Conservation (phyloP, 2,797 vertebrate species). For the Glossophaga mutica region DNA sequence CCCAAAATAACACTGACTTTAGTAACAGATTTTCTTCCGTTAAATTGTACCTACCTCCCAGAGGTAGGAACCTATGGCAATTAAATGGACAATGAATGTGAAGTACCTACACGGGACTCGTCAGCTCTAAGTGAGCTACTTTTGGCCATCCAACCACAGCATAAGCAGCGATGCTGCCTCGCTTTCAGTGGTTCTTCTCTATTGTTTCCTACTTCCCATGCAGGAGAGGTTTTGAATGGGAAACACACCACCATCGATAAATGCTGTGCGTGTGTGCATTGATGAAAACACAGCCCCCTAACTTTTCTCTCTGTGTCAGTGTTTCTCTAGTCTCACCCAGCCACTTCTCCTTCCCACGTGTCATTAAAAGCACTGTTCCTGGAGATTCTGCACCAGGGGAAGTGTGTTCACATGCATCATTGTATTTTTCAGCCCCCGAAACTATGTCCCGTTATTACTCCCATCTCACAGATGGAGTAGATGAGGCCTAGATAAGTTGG, state of each 20-base stretch:
- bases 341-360: accelerated
- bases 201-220: not conserved
- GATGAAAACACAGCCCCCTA: not conserved
- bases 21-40: not conserved
- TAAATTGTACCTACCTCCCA: not conserved
- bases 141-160: too few relatives aligned
- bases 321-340: not conserved
- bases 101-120: not conserved
- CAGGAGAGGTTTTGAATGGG: not conserved
- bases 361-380: not conserved
- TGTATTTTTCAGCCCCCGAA: not conserved
- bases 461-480: not conserved
- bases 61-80: too few relatives aligned
- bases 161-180: not conserved
- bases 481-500: not conserved
- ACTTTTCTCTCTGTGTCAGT: not conserved
- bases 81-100: not conserved
- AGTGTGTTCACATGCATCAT: not conserved
- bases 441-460: not conserved
- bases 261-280: not conserved
- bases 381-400: accelerated
- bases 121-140: too few relatives aligned
- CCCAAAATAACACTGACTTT: not conserved
- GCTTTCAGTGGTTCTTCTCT: not conserved
- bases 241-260: not conserved